These are phyloP conservation scores for Drosophila miranda DNA, from an alignment of 1,140 invertebrate genomes.

Conservation along the genomic window DNA sequence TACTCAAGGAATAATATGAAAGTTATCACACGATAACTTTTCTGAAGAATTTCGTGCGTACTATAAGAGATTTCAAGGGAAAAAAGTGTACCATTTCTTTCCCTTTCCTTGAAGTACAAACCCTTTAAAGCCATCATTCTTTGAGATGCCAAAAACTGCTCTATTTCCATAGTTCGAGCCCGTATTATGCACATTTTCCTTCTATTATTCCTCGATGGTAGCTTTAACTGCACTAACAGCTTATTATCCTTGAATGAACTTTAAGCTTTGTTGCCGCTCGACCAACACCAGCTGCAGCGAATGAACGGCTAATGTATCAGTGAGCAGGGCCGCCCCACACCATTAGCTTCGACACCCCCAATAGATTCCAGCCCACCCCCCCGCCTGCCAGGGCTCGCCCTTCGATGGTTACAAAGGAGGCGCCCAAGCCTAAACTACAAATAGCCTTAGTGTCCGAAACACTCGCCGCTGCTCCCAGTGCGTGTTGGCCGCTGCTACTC, in stretches of 20 bases:
- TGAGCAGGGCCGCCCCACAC: conserved; percentile 39
- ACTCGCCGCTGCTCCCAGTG: conserved; percentile 33
- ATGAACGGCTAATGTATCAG: conserved; percentile 59
- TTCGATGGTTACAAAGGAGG: conserved; percentile 5
- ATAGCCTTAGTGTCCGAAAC: conserved; percentile 60
- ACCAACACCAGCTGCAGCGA: conserved; percentile 55
- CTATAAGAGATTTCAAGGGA: too few relatives aligned
- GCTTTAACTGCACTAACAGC: conserved; percentile 32
- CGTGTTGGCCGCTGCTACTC: conserved; percentile 16
- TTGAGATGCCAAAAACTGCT: too few relatives aligned
- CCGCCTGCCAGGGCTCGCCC: too few relatives aligned
- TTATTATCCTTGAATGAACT: conserved; percentile 53
- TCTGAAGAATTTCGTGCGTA: too few relatives aligned
- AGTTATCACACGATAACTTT: too few relatives aligned
- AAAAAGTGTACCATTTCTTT: too few relatives aligned
- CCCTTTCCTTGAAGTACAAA: too few relatives aligned
- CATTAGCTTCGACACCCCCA: conserved; percentile 60
- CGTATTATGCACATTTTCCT: not conserved
- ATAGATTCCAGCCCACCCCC: conserved; percentile 5
- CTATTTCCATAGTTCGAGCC: too few relatives aligned
- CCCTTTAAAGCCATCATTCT: too few relatives aligned
- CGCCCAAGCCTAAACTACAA: conserved; percentile 51
- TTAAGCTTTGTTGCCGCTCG: conserved; percentile 49
- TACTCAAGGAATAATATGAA: too few relatives aligned
- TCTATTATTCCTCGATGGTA: not conserved